Conservation (phyloP, 2,888 invertebrate species). For the Xestia c-nigrum region DNA sequence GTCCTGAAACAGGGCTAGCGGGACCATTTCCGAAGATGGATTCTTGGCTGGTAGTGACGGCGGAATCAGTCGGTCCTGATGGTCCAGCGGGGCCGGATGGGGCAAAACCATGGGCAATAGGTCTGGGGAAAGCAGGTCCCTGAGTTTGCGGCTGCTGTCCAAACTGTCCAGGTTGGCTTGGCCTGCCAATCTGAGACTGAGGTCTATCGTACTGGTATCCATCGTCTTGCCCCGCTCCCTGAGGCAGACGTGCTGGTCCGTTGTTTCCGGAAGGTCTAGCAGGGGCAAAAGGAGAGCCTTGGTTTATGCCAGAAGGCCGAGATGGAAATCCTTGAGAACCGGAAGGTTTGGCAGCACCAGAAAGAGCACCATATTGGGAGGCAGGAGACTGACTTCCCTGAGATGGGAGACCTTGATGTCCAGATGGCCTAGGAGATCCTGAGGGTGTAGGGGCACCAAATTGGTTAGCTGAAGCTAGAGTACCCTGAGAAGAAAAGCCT, state of each 20-base stretch:
- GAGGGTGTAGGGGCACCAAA: conserved; percentile 44
- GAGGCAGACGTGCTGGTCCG: conserved; percentile 27
- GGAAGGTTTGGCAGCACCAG: conserved; percentile 21
- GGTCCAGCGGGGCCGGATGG: conserved; percentile 40
- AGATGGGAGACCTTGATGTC: conserved; percentile 32
- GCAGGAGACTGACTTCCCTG: conserved; percentile 36
- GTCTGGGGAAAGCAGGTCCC: conserved; percentile 31
- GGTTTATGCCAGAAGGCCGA: conserved; percentile 58
- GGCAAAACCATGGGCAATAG: conserved; percentile 43
- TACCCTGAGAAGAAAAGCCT: conserved; percentile 15
- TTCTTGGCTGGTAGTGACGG: conserved; percentile 33
- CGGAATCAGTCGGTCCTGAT: conserved; percentile 14
- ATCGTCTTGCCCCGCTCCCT: conserved; percentile 57
- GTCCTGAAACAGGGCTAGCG: conserved; percentile 25
- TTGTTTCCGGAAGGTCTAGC: conserved; percentile 23
- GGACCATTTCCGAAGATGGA: conserved; percentile 28
- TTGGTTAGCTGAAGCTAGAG: conserved; percentile 28
- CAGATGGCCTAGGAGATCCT: conserved; percentile 29
- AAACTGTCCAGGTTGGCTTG: conserved; percentile 26
- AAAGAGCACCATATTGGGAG: conserved; percentile 35
- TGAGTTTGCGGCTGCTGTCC: conserved; percentile 43
- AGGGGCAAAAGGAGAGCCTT: conserved; percentile 60
- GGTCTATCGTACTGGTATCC: conserved; percentile 73
- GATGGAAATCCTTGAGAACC: conserved; percentile 60
- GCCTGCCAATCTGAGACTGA: conserved; percentile 55